phyloP scores from a whole-genome alignment of 2,888 invertebrate species.

The Ischnura elegans region DNA sequence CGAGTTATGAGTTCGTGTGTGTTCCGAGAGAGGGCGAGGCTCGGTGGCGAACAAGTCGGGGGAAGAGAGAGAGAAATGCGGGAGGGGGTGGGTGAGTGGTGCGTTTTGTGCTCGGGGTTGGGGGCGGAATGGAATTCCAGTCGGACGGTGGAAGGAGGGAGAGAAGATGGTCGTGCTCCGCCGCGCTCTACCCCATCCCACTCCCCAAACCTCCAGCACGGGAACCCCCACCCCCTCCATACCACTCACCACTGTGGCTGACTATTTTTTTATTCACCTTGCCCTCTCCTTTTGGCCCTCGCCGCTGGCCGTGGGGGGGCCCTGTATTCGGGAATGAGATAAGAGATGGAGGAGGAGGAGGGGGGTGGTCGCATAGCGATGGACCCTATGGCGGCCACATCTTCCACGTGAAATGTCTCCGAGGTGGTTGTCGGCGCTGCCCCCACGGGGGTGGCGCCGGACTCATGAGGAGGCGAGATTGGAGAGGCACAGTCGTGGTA shows the following conservation, averaged over 20 bases:
- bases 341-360: background rate
- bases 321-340: conserved; percentile 28
- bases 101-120: background rate
- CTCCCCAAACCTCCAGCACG: background rate
- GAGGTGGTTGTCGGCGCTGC: background rate
- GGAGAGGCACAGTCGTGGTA: background rate
- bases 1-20: conserved; percentile 53
- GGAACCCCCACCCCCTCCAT: background rate
- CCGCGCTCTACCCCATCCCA: background rate
- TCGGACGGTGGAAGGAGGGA: conserved; percentile 5
- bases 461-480: background rate
- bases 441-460: conserved; percentile 39
- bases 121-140: conserved; percentile 53
- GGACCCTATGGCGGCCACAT: background rate
- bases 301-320: conserved; percentile 47
- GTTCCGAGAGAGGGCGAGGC: background rate
- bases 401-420: background rate
- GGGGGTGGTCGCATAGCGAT: conserved; percentile 13
- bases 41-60: background rate
- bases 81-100: background rate
- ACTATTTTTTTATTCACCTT: background rate
- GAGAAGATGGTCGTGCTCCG: conserved; percentile 18
- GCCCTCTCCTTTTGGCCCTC: background rate
- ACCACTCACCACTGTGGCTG: background rate
- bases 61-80: background rate